A percentile compares a stretch with the other conserved stretches of the same genome.
phyloP scores from a whole-genome alignment of 2,888 invertebrate species.

The Aspidapion aeneum region DNA sequence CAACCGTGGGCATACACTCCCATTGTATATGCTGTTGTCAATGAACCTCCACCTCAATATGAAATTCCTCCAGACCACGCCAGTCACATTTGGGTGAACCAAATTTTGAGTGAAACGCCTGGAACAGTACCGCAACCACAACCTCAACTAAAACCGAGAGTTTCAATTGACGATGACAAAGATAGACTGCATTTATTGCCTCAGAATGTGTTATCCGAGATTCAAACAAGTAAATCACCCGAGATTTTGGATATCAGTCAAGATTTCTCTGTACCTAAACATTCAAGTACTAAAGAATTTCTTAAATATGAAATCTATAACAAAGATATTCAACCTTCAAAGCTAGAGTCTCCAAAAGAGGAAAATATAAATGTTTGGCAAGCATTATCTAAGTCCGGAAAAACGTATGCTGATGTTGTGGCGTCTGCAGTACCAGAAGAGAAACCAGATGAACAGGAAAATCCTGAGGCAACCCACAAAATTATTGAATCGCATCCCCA shows the following conservation, averaged over 20 bases:
- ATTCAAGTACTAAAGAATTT: neutral
- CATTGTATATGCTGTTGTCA: conserved; percentile 30
- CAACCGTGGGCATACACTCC: conserved; percentile 33
- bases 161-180: conserved; percentile 23
- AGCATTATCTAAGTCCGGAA: conserved; percentile 52
- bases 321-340: neutral
- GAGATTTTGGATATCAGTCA: conserved; percentile 12
- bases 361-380: conserved; percentile 50
- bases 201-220: conserved; percentile 33
- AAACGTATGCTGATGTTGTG: conserved; percentile 69
- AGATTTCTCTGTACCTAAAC: neutral
- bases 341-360: neutral
- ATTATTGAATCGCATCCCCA: neutral
- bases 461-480: conserved; percentile 11
- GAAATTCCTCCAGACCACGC: conserved; percentile 40
- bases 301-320: neutral
- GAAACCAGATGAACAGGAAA: neutral
- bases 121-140: conserved; percentile 13
- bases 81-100: conserved; percentile 41
- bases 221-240: conserved; percentile 26
- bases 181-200: conserved; percentile 34
- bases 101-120: conserved; percentile 31
- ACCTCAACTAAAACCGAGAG: conserved; percentile 13
- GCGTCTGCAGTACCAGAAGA: conserved; percentile 48
- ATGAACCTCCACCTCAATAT: conserved; percentile 32